Evolutionary conservation across 2,888 invertebrate genomes (phyloP).

Genomic region (Alviniconcha strummeri): DNA sequence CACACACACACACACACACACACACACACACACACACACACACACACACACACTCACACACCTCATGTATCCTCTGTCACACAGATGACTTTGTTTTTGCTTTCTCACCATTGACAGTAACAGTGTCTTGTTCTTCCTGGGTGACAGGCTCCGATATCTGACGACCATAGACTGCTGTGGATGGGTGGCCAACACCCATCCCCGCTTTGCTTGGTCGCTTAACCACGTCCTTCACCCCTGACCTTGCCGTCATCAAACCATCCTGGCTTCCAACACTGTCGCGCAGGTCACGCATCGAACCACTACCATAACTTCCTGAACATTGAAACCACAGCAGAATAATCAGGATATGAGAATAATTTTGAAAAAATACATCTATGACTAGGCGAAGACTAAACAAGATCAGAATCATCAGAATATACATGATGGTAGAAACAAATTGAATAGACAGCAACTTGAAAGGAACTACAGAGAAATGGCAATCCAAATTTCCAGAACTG

Average conservation of each 20-base stretch:
- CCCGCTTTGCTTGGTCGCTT: slow-evolving; percentile 1
- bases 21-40: background rate
- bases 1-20: background rate
- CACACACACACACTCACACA: background rate
- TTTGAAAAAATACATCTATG: too few species aligned
- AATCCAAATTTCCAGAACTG: too few species aligned
- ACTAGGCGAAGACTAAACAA: too few species aligned
- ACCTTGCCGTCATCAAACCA: slow-evolving; percentile 20
- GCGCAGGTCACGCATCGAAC: slow-evolving; percentile 19
- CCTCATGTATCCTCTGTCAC: background rate
- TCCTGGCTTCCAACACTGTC: slow-evolving; percentile 35
- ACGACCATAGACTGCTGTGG: slow-evolving; percentile 27
- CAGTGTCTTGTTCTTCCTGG: slow-evolving; percentile 42
- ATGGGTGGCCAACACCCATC: background rate
- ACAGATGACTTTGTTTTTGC: background rate
- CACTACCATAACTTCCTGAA: slow-evolving; percentile 19
- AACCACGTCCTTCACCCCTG: slow-evolving; percentile 19
- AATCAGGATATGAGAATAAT: too few species aligned
- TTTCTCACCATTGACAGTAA: slow-evolving; percentile 27
- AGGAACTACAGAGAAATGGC: too few species aligned
- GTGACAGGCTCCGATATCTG: slow-evolving; percentile 56
- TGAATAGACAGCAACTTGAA: too few species aligned
- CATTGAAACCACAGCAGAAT: background rate
- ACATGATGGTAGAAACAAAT: too few species aligned
- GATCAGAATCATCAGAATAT: too few species aligned